Conservation (phyloP, 2,888 invertebrate species). For the Willowsia nigromaculata region DNA sequence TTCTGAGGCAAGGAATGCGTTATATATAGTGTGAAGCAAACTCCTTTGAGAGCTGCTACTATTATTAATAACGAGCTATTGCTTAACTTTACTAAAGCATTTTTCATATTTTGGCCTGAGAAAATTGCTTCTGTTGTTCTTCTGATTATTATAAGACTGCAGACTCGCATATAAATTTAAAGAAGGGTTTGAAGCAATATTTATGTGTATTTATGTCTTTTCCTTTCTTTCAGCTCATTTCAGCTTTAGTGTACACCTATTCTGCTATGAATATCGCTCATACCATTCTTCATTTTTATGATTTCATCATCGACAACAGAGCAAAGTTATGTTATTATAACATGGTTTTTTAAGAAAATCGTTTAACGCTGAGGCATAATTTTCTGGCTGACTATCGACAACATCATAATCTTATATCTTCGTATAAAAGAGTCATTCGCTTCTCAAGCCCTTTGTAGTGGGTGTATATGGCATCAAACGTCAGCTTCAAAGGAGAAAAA, state of each 20-base stretch:
- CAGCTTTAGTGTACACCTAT: too few relatives aligned
- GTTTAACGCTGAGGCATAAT: too few relatives aligned
- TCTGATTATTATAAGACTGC: background rate
- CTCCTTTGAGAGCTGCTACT: background rate
- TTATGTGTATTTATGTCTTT: background rate
- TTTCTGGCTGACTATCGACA: background rate
- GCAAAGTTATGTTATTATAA: too few relatives aligned
- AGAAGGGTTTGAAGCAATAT: background rate
- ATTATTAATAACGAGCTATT: slow-evolving; percentile 27
- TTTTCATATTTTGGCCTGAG: slow-evolving; percentile 34
- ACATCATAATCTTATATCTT: background rate
- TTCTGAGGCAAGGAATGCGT: background rate
- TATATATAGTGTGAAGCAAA: background rate
- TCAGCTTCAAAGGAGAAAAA: background rate
- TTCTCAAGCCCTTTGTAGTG: background rate
- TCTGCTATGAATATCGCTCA: too few relatives aligned
- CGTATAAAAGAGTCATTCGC: too few relatives aligned
- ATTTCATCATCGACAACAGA: too few relatives aligned
- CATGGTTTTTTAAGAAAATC: too few relatives aligned
- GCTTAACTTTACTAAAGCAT: slow-evolving; percentile 18
- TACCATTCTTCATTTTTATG: background rate
- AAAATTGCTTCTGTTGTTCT: slow-evolving; percentile 25
- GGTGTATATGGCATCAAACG: background rate
- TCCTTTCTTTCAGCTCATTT: background rate
- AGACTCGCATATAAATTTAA: background rate